Evolutionary conservation across 2,797 vertebrate genomes (phyloP), one percentile per base, ranked within the genome.

Genomic region (Brotula barbata): DNA sequence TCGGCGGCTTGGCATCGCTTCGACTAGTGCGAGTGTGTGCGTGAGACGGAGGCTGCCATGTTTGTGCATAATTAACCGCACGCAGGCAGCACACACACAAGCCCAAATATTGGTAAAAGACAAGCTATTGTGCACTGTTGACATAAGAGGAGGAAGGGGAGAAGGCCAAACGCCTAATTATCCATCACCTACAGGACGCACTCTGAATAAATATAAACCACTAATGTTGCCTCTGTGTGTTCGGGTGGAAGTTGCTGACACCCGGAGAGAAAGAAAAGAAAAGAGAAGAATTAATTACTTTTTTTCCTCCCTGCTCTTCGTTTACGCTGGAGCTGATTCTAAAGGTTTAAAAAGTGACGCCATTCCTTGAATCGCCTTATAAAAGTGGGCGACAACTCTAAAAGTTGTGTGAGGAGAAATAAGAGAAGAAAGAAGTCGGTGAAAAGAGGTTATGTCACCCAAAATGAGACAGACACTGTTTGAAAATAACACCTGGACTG

Each of bases 111-210:
- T 63, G 52, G 25, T 59, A 72, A 63, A 56, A 47, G 68, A 55
- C 43, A 13, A 34, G 23, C 34, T 41, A 46, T 31, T 69, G 57
- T 55, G 47, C 23, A 48, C n/a, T 46, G 58, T 75, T 76, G 62
- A 77, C 59, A 82, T 81, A 51, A 69, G 68, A 75, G 58, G 54
- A 65, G 55, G 58, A 33, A 17, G 22, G 63, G 67, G 71, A 75
- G 57, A 22, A 56, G 44, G 45, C 48, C 52, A 64, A 64, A 20
- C 11, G 33, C 65, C 67, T 78, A 87, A 90, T 87, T 82, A 87
- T 77, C 74, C 57, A 63, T 81, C 64, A 75, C 44, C 21, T 22
- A 85, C 75, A 68, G 46, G 71, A 67, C 56, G 43, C 39, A 46
- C 58, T 68, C 49, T 45, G 65, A 52, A 71, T 65, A 80, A 77